Percentiles rank a stretch among this genome's conserved stretches.
Conservation (phyloP, 2,797 vertebrate genomes). For the Urocyon cinereoargenteus region DNA sequence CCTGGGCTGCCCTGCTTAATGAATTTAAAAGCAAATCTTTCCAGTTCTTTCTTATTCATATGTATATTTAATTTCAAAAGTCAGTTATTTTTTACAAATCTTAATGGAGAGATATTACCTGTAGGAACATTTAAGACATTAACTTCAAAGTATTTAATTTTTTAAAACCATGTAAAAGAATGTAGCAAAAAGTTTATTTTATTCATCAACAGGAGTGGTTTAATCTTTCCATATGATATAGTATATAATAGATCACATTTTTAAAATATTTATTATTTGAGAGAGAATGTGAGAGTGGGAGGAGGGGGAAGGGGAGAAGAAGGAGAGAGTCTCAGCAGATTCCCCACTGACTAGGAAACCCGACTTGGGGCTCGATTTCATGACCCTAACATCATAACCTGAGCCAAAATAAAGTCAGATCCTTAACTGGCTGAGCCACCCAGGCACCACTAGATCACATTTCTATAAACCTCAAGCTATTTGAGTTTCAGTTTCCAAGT, state of each 20-base stretch:
- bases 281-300: not conserved
- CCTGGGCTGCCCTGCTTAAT: not conserved
- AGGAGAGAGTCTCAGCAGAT: not conserved
- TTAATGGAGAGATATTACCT: not conserved
- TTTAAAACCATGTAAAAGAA: not conserved
- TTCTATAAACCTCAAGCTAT: not conserved
- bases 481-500: not conserved
- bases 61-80: slow-evolving; percentile 10
- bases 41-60: not conserved
- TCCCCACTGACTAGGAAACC: not conserved
- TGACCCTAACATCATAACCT: not conserved
- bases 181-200: not conserved
- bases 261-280: not conserved
- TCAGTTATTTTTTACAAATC: not conserved
- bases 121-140: not conserved
- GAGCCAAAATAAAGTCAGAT: not conserved
- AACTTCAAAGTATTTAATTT: not conserved
- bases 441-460: not conserved
- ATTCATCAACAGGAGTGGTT: not conserved
- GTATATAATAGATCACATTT: not conserved
- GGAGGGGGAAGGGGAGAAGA: not conserved
- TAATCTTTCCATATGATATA: not conserved
- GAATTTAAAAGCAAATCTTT: not conserved
- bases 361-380: not conserved
- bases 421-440: not conserved